Evolutionary conservation across 1,140 invertebrate genomes (phyloP), one percentile per base, ranked within the genome.

Genomic region (Drosophila persimilis): DNA sequence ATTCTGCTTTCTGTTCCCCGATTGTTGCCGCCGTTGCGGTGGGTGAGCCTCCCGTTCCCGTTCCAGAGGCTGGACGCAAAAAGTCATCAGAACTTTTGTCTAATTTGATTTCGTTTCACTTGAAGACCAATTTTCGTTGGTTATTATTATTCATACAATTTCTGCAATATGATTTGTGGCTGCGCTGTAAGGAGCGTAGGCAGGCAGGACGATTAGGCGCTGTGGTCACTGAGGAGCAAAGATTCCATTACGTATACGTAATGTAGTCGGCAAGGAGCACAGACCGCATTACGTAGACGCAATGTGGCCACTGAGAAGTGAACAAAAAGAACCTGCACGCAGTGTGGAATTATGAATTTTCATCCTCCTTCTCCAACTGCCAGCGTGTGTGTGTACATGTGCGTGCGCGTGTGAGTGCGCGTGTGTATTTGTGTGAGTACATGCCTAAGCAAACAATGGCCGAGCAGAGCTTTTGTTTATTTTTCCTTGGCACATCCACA

Each of bases 61-160:
- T 11, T 29, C 35, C 6, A 8, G 1, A 29, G 29, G 29, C 29
- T 29, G 29, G 7, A 29, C 44, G 11, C 47, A 46, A 55, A 74
- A 80, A 83, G 80, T 76, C 80, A 75, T 75, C 63, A 45, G 51
- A 62, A 73, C 63, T 85, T 73, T 70, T 80, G 71, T 78, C 81
- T 84, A 84, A 84, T 84, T 84, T 85, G 66, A 77, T 84, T 85
- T 84, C 77, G 81, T 70, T 80, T 85, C 80, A 80, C 77, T 85
- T 67, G 80, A 61, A 80, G 74, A 74, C 63, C 80, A 84, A 85
- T 84, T 85, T 67, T 51, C 56, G 26, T 41, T 67, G 78, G 70
- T 79, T 80, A 72, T 66, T 76, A 80, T 83, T 74, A 74, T 74
- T 74, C 72, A 74, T 74, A 50, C 71, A 66, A 64, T 47, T 67